Percentiles rank a stretch among this genome's conserved stretches.
phyloP scores from a whole-genome alignment of 2,888 invertebrate genomes.

The Eugnorisma glareosa region DNA sequence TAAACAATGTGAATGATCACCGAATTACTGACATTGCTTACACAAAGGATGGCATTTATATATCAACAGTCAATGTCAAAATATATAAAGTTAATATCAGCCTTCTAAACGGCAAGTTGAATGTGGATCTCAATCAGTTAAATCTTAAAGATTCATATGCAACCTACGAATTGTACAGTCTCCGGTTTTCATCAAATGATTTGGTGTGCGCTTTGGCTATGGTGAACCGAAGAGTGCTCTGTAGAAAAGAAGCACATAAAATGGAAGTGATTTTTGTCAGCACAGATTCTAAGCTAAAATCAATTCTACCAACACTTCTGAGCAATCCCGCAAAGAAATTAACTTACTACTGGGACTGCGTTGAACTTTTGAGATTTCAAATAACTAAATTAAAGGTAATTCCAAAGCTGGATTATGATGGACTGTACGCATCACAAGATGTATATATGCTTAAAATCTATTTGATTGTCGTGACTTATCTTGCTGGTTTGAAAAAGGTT shows the following conservation, averaged over 20 bases:
- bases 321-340: constrained; percentile 78
- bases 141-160: constrained; percentile 72
- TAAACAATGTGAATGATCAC: constrained; percentile 82
- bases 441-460: constrained; percentile 82
- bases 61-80: constrained; percentile 78
- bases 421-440: constrained; percentile 73
- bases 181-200: constrained; percentile 76
- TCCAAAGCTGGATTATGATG: constrained; percentile 74
- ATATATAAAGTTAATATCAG: constrained; percentile 75
- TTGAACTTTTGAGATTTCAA: constrained; percentile 81
- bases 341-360: constrained; percentile 79
- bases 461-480: constrained; percentile 74
- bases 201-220: constrained; percentile 73
- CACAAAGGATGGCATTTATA: constrained; percentile 67
- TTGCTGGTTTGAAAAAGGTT: constrained; percentile 71
- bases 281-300: constrained; percentile 65
- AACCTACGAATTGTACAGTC: constrained; percentile 74
- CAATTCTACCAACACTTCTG: constrained; percentile 71
- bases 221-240: constrained; percentile 75
- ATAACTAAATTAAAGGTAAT: constrained; percentile 76
- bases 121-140: constrained; percentile 67
- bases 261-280: constrained; percentile 77
- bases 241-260: constrained; percentile 75
- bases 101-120: constrained; percentile 61
- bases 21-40: constrained; percentile 77